phyloP scores from a whole-genome alignment of 2,888 invertebrate species.

The Cylindroiulus punctatus region DNA sequence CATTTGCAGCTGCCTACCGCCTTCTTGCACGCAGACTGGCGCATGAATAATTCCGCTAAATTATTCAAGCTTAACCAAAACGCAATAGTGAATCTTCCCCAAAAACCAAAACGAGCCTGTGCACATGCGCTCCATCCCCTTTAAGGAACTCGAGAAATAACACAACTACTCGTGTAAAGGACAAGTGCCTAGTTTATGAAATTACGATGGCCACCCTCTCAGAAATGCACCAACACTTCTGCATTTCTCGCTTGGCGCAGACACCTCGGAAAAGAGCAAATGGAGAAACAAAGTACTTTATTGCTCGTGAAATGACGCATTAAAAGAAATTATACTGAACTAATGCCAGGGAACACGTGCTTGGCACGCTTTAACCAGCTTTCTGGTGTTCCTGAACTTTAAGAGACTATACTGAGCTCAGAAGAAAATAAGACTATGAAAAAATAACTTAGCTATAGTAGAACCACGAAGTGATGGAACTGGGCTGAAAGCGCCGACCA shows the following conservation, averaged over 20 bases:
- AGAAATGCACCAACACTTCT: not conserved
- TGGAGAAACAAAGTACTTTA: not conserved
- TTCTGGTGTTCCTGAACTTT: not conserved
- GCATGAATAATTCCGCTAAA: conserved; percentile 11
- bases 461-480: no score
- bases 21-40: not conserved
- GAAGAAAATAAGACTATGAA: not conserved
- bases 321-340: not conserved
- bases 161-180: not conserved
- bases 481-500: no score
- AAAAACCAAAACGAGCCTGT: not conserved
- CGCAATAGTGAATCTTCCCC: not conserved
- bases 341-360: not conserved
- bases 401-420: not conserved
- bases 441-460: no score
- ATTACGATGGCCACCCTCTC: not conserved
- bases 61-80: not conserved
- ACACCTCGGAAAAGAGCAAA: not conserved
- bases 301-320: not conserved
- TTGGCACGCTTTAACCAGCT: no score
- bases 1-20: not conserved
- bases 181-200: conserved; percentile 20
- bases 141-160: not conserved
- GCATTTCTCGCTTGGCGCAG: not conserved
- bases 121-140: not conserved